These are phyloP conservation scores for Poeciliopsis presidionis DNA, from an alignment of 2,797 vertebrate species.

Conservation along the genomic window DNA sequence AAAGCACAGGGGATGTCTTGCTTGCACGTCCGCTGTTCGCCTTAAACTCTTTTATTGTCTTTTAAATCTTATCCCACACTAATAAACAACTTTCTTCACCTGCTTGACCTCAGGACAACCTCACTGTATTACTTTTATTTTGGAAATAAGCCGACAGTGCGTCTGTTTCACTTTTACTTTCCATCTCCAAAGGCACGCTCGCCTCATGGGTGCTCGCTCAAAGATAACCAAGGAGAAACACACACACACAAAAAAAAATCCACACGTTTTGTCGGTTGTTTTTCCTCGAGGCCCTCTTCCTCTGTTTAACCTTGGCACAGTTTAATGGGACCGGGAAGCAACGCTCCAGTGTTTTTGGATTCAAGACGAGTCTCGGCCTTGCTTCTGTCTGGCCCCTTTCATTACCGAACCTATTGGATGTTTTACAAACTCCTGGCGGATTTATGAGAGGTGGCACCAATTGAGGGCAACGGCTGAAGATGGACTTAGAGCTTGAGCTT, in stretches of 20 bases:
- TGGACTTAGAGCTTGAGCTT: not conserved
- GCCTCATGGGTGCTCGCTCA: constrained; percentile 37
- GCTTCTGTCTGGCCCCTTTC: constrained; percentile 2
- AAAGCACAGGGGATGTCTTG: constrained; percentile 38
- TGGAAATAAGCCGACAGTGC: not conserved
- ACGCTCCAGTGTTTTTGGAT: constrained; percentile 44
- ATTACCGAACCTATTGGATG: constrained; percentile 13
- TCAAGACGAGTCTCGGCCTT: constrained; percentile 22
- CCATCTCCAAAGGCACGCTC: constrained; percentile 36
- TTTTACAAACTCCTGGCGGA: not conserved
- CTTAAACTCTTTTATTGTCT: not conserved
- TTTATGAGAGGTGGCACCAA: not conserved
- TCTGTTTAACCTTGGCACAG: constrained; percentile 52
- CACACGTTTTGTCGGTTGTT: constrained; percentile 46
- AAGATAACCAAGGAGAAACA: constrained; percentile 59
- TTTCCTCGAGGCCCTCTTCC: constrained; percentile 36
- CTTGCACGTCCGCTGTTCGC: constrained; percentile 62
- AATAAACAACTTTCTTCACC: not conserved
- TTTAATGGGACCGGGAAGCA: constrained; percentile 58
- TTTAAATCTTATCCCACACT: not conserved
- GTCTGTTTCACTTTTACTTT: constrained; percentile 17
- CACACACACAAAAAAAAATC: constrained; percentile 39
- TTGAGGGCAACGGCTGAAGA: not conserved
- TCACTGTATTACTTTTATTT: not conserved
- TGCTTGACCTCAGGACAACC: constrained; percentile 2